Base-by-base conservation (phyloP, 2,113 vertebrate species). In the Protobothrops flavoviridis region DNA sequence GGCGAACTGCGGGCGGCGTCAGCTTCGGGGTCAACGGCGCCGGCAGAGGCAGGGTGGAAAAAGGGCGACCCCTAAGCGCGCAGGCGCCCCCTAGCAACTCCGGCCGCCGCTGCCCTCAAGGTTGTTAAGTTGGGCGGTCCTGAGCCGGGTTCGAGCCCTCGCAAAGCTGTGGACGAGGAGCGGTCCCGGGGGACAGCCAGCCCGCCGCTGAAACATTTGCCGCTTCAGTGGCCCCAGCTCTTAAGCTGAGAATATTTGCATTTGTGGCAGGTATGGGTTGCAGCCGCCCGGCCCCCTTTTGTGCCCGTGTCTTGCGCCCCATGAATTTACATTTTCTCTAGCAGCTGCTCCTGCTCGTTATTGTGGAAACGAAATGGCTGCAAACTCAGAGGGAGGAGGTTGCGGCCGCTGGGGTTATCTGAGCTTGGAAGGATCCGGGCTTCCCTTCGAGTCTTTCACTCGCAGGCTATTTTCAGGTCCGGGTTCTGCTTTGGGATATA, bases 21-120 rank as follows among this genome's bases (percentile, higher is more conserved):
- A 53, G 81, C 45, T 23, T 17, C 43, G n/a, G 56, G 92, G 92
- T 91, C 85, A 64, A 57, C 56, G 26, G 26, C 50, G 43, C 56
- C 56, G 39, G 87, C 29, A 10, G 23, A 21, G 50, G n/a, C 11
- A n/a, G 87, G 61, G 55, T 92, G 93, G 52, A 13, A 17, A 50
- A 24, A 57, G 55, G 56, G 93, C 85, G 85, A 94, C 90, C 48
- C 50, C 64, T 50, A 64, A 55, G 48, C 64, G 90, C 90, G 93
- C 91, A 43, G n/a, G 55, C 59, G 69, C 85, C 0, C 11, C 69
- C n/a, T 87, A 39, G 53, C 91, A 87, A 92, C n/a, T 20, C 50
- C 15, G 9, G 45, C 55, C 1, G 3, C 45, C 3, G 5, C 43
- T 2, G 39, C 61, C 26, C 17, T 53, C 15, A 9, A 20, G 3